These are phyloP conservation scores for Leucopternis melanops DNA, from an alignment of 2,113 vertebrate species.

Conservation along the genomic window DNA sequence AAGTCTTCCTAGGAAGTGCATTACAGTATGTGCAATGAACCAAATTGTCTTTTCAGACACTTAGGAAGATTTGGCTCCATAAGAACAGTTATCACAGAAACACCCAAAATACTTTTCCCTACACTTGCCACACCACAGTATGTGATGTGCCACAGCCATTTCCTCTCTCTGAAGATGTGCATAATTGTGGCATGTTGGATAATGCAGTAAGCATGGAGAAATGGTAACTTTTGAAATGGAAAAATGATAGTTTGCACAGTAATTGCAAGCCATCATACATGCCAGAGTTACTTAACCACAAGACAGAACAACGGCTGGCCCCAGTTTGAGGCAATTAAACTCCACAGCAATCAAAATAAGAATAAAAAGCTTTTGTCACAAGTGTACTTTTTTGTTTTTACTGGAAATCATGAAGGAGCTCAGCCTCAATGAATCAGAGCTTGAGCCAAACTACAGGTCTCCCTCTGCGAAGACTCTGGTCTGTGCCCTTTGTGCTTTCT, in stretches of 20 bases:
- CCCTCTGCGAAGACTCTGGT: no score
- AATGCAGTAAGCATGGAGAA: not conserved
- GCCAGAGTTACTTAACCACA: not conserved
- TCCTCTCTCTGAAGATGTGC: not conserved
- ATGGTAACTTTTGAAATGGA: not conserved
- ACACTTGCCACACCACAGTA: not conserved
- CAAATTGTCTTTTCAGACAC: not conserved
- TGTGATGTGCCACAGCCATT: not conserved
- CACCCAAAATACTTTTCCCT: not conserved
- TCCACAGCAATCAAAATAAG: not conserved
- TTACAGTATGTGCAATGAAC: not conserved
- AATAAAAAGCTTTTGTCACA: not conserved
- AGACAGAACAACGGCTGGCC: not conserved
- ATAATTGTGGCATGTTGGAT: constrained; percentile 5
- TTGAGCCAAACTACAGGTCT: not conserved
- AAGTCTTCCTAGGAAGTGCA: not conserved
- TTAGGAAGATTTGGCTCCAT: not conserved
- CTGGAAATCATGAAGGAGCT: not conserved
- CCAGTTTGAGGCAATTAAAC: not conserved
- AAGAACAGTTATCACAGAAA: not conserved
- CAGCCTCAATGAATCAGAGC: not conserved
- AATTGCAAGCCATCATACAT: not conserved
- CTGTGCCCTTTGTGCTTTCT: not conserved
- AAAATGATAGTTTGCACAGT: not conserved
- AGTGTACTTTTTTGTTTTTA: not conserved